A percentile compares a stretch with the other conserved stretches of the same genome.
Conservation (phyloP, 2,797 vertebrate genomes). For the Hapalemur alaotrensis region DNA sequence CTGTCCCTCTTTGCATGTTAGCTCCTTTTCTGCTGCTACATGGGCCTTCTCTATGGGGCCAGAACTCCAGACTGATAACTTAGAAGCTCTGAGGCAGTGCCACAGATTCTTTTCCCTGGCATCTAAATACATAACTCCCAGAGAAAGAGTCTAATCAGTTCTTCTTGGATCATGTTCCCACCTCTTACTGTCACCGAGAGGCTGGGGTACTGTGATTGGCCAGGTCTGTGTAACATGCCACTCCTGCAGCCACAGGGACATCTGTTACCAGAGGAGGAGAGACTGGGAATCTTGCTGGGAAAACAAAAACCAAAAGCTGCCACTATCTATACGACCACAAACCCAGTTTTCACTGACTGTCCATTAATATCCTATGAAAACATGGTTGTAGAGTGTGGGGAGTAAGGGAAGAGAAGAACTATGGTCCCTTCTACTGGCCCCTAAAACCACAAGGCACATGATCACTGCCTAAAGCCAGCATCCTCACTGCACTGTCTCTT, state of each 20-base stretch:
- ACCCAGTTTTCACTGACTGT: not conserved
- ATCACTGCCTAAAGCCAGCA: not conserved
- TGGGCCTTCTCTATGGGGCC: not conserved
- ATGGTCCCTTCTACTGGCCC: not conserved
- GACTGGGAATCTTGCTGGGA: not conserved
- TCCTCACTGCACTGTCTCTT: not conserved
- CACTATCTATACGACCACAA: not conserved
- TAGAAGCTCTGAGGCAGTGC: not conserved
- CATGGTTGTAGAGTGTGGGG: not conserved
- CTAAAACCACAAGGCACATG: not conserved
- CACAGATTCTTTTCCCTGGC: not conserved
- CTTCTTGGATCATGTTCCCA: not conserved
- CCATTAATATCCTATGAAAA: not conserved
- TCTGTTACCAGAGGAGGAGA: not conserved
- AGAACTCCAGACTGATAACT: not conserved
- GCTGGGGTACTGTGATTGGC: not conserved
- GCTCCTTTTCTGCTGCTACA: not conserved
- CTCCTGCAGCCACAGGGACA: not conserved
- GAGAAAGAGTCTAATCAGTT: not conserved
- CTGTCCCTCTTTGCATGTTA: not conserved
- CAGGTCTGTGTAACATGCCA: not conserved
- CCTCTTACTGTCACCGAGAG: not conserved
- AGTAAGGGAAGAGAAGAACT: not conserved
- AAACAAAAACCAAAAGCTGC: not conserved
- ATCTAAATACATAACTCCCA: not conserved